Evolutionary conservation across 2,113 vertebrate genomes (phyloP).

Genomic region (Coracopsis vasa): DNA sequence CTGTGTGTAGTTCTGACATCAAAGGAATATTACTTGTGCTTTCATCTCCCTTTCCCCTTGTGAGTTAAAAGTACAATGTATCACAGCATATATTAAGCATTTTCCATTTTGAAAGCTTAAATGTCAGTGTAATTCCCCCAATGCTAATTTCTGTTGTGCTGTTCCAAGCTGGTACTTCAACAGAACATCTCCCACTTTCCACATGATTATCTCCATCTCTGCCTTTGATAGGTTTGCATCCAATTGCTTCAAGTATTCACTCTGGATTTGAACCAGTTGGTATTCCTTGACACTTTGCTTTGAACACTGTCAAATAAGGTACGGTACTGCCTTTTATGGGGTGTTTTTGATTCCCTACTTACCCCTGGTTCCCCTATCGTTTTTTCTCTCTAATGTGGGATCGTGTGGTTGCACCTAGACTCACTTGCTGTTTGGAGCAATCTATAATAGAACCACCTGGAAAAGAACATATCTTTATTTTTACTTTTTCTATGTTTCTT

Average conservation of each 20-base stretch:
- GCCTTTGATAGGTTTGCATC: not conserved
- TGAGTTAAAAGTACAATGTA: conserved; percentile 25
- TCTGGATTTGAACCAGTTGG: not conserved
- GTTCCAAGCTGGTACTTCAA: not conserved
- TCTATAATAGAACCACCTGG: not conserved
- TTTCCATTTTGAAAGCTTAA: conserved; percentile 38
- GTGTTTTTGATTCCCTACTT: not conserved
- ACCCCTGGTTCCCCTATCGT: not conserved
- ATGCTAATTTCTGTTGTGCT: not conserved
- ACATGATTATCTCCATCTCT: not conserved
- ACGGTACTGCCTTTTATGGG: not conserved
- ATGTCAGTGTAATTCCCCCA: not conserved
- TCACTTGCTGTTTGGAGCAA: not conserved
- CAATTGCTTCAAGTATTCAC: not conserved
- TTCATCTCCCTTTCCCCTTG: conserved; percentile 40
- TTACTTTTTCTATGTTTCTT: not conserved
- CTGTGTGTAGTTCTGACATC: not conserved
- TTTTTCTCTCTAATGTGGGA: not conserved
- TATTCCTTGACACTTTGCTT: not conserved
- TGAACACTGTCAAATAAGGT: not conserved
- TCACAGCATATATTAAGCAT: conserved; percentile 22
- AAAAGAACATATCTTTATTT: not conserved
- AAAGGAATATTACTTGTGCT: not conserved
- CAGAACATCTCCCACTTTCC: not conserved
- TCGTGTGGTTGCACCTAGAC: not conserved